Evolutionary conservation across 1,140 invertebrate genomes (phyloP).

Genomic region (Helicoverpa zea): DNA sequence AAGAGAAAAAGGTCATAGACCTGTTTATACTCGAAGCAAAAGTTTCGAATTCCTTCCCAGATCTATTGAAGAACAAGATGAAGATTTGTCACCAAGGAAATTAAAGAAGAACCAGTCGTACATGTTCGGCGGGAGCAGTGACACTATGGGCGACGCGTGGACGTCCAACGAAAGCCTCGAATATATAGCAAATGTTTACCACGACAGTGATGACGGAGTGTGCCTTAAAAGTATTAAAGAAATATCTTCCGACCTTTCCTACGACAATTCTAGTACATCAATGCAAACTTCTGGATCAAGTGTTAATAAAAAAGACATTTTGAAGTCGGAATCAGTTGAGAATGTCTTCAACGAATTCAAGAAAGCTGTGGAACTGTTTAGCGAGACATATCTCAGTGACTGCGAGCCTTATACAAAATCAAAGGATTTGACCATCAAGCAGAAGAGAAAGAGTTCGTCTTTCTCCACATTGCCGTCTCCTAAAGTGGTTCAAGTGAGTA

Average conservation of each 20-base stretch:
- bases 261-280: constrained; percentile 71
- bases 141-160: constrained; percentile 69
- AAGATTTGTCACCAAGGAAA: constrained; percentile 47
- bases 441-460: constrained; percentile 76
- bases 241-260: constrained; percentile 67
- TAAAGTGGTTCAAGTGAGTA: constrained; percentile 75
- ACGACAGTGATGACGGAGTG: constrained; percentile 74
- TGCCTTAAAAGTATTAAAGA: constrained; percentile 78
- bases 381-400: constrained; percentile 81
- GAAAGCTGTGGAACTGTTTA: constrained; percentile 78
- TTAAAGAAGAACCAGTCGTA: constrained; percentile 69
- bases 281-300: constrained; percentile 58
- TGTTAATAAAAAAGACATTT: constrained; percentile 59
- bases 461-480: constrained; percentile 75
- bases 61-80: constrained; percentile 68
- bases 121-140: constrained; percentile 72
- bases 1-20: constrained; percentile 60
- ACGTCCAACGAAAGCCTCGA: constrained; percentile 73
- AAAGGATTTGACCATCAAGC: constrained; percentile 56
- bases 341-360: constrained; percentile 79
- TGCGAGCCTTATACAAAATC: constrained; percentile 79
- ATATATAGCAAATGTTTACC: constrained; percentile 72
- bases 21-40: constrained; percentile 79
- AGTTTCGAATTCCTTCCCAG: constrained; percentile 82
- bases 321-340: constrained; percentile 75